These are phyloP conservation scores for Leptocoma aspasia DNA, from an alignment of 2,113 vertebrate genomes.

Conservation along the genomic window DNA sequence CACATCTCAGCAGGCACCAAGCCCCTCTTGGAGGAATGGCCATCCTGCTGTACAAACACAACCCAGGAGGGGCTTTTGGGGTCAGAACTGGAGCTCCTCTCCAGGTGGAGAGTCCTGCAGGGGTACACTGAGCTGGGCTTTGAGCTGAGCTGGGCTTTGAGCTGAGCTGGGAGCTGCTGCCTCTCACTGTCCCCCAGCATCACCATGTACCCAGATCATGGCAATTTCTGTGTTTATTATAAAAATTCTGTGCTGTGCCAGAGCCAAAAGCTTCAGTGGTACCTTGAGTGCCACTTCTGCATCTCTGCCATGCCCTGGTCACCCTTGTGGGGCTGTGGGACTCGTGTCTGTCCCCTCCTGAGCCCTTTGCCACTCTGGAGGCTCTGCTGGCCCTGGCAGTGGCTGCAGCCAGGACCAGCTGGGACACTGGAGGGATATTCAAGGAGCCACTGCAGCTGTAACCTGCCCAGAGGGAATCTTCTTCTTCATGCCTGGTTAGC, in stretches of 20 bases:
- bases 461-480: neutral
- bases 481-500: neutral
- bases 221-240: neutral
- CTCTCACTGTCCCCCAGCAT: neutral
- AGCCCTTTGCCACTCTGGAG: neutral
- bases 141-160: neutral
- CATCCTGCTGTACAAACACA: neutral
- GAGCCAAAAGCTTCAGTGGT: neutral
- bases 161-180: neutral
- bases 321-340: rapidly evolving
- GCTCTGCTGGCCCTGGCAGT: neutral
- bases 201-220: rapidly evolving
- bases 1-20: neutral
- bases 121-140: neutral
- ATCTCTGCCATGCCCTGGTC: neutral
- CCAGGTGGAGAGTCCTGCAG: neutral
- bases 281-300: neutral
- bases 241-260: neutral
- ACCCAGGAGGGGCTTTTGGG: neutral
- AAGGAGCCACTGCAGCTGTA: neutral
- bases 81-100: neutral
- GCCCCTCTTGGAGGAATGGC: neutral
- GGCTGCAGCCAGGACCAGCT: neutral
- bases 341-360: neutral
- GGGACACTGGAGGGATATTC: neutral